Evolutionary conservation across 2,888 invertebrate species (phyloP).

Genomic region (Tiphia femorata): DNA sequence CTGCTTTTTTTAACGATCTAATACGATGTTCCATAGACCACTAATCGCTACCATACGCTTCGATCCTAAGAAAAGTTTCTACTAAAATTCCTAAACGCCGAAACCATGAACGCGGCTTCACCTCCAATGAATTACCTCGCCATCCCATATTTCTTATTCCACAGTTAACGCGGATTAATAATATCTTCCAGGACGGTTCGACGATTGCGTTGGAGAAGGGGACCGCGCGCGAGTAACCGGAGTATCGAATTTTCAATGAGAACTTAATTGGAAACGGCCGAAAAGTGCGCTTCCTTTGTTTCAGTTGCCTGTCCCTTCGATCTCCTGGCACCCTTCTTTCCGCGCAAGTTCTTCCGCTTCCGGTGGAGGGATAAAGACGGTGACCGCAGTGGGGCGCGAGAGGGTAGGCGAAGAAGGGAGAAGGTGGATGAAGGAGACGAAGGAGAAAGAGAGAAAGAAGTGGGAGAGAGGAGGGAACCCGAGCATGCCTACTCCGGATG

Average conservation of each 20-base stretch:
- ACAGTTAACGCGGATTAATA: background rate
- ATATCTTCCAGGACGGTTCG: background rate
- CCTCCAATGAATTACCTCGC: too few species aligned
- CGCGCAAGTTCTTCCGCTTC: background rate
- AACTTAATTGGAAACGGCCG: slow-evolving; percentile 39
- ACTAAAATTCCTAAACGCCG: too few species aligned
- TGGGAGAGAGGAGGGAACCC: slow-evolving; percentile 9
- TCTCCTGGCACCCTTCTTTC: slow-evolving; percentile 11
- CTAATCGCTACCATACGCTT: too few species aligned
- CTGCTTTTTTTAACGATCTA: too few species aligned
- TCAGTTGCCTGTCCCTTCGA: slow-evolving; percentile 18
- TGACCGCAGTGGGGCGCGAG: slow-evolving; percentile 1
- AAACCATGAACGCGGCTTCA: too few species aligned
- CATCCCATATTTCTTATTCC: too few species aligned
- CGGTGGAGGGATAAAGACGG: background rate
- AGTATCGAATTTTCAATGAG: too few species aligned
- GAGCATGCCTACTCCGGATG: slow-evolving; percentile 36
- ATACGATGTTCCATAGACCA: too few species aligned
- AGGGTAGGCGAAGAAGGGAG: slow-evolving; percentile 20
- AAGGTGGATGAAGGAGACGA: background rate
- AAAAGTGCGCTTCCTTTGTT: slow-evolving; percentile 38
- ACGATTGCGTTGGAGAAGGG: slow-evolving; percentile 5
- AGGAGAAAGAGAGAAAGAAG: background rate
- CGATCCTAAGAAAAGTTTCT: too few species aligned
- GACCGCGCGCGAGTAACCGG: slow-evolving; percentile 12